Conservation (phyloP, 2,888 invertebrate genomes). For the Tinea pellionella region DNA sequence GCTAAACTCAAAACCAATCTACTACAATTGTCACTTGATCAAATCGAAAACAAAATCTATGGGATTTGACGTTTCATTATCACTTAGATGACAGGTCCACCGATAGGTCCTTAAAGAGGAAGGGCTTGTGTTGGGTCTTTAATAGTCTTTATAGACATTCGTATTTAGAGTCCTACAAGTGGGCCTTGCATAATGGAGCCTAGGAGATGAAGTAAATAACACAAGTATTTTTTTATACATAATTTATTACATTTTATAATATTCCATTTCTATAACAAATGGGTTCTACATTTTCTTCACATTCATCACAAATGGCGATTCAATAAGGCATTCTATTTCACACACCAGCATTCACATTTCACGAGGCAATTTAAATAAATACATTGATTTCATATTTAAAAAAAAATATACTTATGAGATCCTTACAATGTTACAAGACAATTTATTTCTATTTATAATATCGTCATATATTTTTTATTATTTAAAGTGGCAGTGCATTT, state of each 20-base stretch:
- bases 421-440: constrained; percentile 13
- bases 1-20: too few species aligned
- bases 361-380: constrained; percentile 29
- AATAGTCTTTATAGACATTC: too few species aligned
- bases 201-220: neutral
- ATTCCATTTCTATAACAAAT: constrained; percentile 5
- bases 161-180: too few species aligned
- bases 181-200: too few species aligned
- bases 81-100: too few species aligned
- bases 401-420: constrained; percentile 16
- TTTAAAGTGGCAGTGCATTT: constrained; percentile 3
- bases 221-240: constrained; percentile 30
- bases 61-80: too few species aligned
- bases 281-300: constrained; percentile 23
- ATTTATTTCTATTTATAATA: neutral
- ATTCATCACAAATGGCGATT: constrained; percentile 58
- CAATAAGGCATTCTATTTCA: constrained; percentile 48
- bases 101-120: too few species aligned
- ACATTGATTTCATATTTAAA: neutral
- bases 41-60: too few species aligned
- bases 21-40: too few species aligned
- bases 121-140: too few species aligned
- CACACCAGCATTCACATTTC: constrained; percentile 25
- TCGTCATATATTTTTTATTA: neutral
- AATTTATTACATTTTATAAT: constrained; percentile 46